phyloP scores from a whole-genome alignment of 1,140 invertebrate genomes.

The Drosophila guanche region DNA sequence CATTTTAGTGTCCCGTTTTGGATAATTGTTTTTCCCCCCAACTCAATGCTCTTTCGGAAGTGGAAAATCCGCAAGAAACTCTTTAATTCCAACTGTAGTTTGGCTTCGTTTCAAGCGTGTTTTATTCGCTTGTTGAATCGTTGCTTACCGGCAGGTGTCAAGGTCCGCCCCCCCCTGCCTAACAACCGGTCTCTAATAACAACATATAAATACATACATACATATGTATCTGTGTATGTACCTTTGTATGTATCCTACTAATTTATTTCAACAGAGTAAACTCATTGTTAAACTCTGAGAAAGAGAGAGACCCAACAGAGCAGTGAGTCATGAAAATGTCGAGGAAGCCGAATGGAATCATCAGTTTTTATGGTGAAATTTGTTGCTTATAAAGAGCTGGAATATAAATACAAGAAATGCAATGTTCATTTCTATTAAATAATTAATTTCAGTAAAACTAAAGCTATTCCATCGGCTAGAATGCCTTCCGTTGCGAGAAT shows the following conservation, averaged over 20 bases:
- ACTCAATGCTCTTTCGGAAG: too few species aligned
- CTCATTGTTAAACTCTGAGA: slow-evolving; percentile 21
- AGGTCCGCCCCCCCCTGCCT: background rate
- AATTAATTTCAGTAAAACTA: too few species aligned
- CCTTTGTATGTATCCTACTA: background rate
- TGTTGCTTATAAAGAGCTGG: background rate
- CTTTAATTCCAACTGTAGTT: too few species aligned
- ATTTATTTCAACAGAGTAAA: slow-evolving; percentile 19
- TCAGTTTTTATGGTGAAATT: slow-evolving; percentile 31
- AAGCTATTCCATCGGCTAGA: too few species aligned
- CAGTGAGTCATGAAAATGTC: slow-evolving; percentile 12
- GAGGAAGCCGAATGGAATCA: slow-evolving; percentile 13
- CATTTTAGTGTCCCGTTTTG: too few species aligned
- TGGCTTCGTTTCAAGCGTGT: background rate
- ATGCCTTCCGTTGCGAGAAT: too few species aligned
- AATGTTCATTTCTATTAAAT: too few species aligned
- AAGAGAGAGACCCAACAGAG: background rate
- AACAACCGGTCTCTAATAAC: background rate
- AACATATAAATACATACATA: background rate
- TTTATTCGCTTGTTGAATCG: background rate
- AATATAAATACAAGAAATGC: too few species aligned
- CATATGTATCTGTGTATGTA: background rate
- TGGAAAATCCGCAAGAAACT: too few species aligned
- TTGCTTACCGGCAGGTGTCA: slow-evolving; percentile 7
- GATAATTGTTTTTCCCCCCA: too few species aligned